phyloP scores from a whole-genome alignment of 2,797 vertebrate species.

The Sebastes matsubarae region DNA sequence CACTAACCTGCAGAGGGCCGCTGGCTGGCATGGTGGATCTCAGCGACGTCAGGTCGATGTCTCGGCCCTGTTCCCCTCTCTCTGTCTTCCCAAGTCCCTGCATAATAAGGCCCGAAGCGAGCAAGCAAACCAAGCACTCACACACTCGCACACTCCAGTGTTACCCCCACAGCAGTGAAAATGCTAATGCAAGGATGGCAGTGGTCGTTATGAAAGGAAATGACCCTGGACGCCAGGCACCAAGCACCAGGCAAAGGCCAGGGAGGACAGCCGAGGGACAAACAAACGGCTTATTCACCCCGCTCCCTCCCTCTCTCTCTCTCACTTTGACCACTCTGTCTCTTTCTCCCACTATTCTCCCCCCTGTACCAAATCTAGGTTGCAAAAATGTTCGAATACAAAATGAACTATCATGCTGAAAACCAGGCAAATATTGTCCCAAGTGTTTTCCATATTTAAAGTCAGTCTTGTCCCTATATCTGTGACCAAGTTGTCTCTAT shows the following conservation, averaged over 20 bases:
- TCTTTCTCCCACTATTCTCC: conserved; percentile 14
- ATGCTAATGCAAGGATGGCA: conserved; percentile 65
- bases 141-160: conserved; percentile 12
- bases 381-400: neutral
- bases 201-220: conserved; percentile 66
- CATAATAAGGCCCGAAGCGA: conserved; percentile 51
- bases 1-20: conserved; percentile 79
- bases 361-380: neutral
- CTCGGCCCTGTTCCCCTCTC: conserved; percentile 74
- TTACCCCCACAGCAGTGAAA: conserved; percentile 45
- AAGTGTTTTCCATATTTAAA: neutral
- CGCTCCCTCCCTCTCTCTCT: conserved; percentile 16
- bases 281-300: conserved; percentile 81
- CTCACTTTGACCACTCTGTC: conserved; percentile 2
- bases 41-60: conserved; percentile 79
- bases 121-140: conserved; percentile 5
- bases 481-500: conserved; percentile 23
- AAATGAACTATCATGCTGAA: neutral
- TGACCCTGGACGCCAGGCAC: conserved; percentile 67
- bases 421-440: conserved; percentile 38
- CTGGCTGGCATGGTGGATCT: conserved; percentile 81
- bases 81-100: conserved; percentile 76
- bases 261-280: conserved; percentile 60
- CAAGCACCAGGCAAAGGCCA: conserved; percentile 57
- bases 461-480: neutral